A percentile compares a stretch with the other conserved stretches of the same genome.
These are phyloP conservation scores for Phalacrocorax pelagicus DNA, from an alignment of 2,113 vertebrate species.

Conservation along the genomic window DNA sequence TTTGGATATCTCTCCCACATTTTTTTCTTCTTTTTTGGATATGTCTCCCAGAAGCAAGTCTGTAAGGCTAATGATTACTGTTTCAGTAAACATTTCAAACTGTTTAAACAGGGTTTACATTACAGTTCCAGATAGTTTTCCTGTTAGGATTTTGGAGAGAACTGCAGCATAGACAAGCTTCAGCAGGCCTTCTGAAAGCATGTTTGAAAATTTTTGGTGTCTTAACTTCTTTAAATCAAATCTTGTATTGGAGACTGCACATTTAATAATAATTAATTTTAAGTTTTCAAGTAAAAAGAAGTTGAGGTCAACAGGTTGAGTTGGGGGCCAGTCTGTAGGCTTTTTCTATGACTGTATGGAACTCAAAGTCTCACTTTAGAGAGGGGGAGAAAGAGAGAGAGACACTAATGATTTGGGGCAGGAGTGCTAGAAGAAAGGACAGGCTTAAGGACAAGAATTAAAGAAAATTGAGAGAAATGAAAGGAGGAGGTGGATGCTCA, in stretches of 20 bases:
- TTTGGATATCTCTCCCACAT: not conserved
- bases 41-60: not conserved
- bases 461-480: not conserved
- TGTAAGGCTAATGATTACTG: not conserved
- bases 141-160: slow-evolving; percentile 17
- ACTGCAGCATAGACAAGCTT: not conserved
- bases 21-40: not conserved
- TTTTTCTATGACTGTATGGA: not conserved
- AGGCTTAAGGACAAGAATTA: not conserved
- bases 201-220: not conserved
- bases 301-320: not conserved
- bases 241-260: not conserved
- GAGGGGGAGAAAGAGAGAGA: not conserved
- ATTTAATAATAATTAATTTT: not conserved
- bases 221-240: not conserved
- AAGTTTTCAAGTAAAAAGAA: not conserved
- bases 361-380: not conserved
- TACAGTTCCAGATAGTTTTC: slow-evolving; percentile 8
- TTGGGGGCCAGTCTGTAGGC: not conserved
- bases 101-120: slow-evolving; percentile 4
- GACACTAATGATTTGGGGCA: not conserved
- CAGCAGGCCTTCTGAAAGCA: not conserved
- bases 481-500: not conserved
- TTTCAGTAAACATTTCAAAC: slow-evolving; percentile 22
- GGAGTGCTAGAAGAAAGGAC: not conserved